phyloP scores from a whole-genome alignment of 2,797 vertebrate genomes.

The Orestias chungarensis region DNA sequence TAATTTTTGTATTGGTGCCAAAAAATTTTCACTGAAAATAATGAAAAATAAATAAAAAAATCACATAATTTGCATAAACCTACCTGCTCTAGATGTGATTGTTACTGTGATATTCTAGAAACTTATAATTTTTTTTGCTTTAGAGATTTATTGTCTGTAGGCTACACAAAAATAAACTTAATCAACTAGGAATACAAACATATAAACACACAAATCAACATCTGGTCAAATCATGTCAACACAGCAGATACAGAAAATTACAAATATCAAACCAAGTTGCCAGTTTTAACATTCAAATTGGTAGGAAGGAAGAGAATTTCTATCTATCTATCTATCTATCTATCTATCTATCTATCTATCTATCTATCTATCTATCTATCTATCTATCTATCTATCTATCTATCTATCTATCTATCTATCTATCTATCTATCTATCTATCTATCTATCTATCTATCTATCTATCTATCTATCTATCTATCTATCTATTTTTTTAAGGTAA shows the following conservation, averaged over 20 bases:
- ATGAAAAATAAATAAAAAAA: not conserved
- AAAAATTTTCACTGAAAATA: not conserved
- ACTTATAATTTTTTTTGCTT: not conserved
- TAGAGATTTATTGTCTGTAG: conserved; percentile 16
- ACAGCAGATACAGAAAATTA: conserved; percentile 29
- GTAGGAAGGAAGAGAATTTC: too few species aligned
- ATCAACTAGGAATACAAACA: conserved; percentile 60
- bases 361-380: too few species aligned
- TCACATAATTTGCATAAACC: not conserved
- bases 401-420: too few species aligned
- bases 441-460: too few species aligned
- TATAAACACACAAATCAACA: conserved; percentile 65
- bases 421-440: too few species aligned
- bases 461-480: too few species aligned
- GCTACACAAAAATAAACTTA: conserved; percentile 49
- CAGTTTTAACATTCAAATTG: conserved; percentile 30
- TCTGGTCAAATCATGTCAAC: conserved; percentile 59
- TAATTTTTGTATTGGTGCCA: not conserved
- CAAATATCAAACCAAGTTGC: conserved; percentile 42
- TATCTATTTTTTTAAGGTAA: not conserved
- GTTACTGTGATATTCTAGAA: conserved; percentile 5
- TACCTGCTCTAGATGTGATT: conserved; percentile 9
- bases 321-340: too few species aligned
- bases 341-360: too few species aligned
- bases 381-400: too few species aligned